Percentiles rank a stretch among this genome's conserved stretches.
Evolutionary conservation across 2,797 vertebrate species (phyloP).

Genomic region (Hippoglossus hippoglossus): DNA sequence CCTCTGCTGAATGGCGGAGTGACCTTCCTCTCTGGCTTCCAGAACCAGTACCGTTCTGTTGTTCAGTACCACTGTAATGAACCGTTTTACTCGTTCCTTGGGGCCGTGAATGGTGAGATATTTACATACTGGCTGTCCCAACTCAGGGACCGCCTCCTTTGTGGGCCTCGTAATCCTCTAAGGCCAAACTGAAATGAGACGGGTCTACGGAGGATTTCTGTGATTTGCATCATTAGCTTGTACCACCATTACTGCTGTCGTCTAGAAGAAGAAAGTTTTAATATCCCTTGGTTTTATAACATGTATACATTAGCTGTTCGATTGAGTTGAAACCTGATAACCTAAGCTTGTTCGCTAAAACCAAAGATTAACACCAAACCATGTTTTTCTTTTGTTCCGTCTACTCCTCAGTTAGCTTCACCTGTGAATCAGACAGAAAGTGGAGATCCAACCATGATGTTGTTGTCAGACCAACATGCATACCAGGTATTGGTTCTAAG

Average conservation of each 20-base stretch:
- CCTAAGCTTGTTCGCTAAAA: background rate
- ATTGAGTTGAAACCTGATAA: too few relatives aligned
- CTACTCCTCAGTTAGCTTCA: slow-evolving; percentile 64
- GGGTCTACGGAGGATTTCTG: background rate
- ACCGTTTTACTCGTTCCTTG: slow-evolving; percentile 73
- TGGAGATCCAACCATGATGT: slow-evolving; percentile 68
- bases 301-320: too few relatives aligned
- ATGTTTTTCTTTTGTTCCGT: background rate
- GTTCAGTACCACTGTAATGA: slow-evolving; percentile 80
- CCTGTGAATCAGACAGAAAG: slow-evolving; percentile 73
- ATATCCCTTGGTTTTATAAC: background rate
- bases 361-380: background rate
- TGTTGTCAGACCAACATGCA: slow-evolving; percentile 59
- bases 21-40: slow-evolving; percentile 67
- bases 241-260: too few relatives aligned
- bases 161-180: too few relatives aligned
- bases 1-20: slow-evolving; percentile 75
- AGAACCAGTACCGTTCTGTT: slow-evolving; percentile 78
- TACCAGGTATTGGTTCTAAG: slow-evolving; percentile 68
- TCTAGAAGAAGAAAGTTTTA: background rate
- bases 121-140: background rate
- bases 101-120: slow-evolving; percentile 60
- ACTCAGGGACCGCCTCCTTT: too few relatives aligned
- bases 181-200: too few relatives aligned
- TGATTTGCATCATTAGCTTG: too few relatives aligned